phyloP scores from a whole-genome alignment of 1,140 invertebrate genomes.

The Lasioglossum baleicum region DNA sequence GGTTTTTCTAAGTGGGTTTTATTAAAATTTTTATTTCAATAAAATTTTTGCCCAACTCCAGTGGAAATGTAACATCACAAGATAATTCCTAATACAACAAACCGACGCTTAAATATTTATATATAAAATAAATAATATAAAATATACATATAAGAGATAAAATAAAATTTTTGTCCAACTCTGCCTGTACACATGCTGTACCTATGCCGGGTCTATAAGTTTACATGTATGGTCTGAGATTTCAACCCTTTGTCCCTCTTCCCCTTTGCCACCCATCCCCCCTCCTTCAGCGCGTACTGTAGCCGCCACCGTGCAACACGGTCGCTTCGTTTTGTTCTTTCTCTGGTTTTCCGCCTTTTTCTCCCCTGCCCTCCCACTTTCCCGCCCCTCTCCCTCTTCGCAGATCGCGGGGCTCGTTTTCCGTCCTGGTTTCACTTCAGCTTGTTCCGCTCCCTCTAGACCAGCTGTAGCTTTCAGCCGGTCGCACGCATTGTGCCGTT shows the following conservation, averaged over 20 bases:
- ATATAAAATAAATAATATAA: too few relatives aligned
- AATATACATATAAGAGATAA: too few relatives aligned
- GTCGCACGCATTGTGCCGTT: slow-evolving; percentile 53
- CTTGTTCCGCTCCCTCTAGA: slow-evolving; percentile 28
- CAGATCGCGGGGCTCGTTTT: background rate
- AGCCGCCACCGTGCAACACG: slow-evolving; percentile 8
- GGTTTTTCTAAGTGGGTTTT: too few relatives aligned
- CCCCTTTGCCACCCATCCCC: background rate
- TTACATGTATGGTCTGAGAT: background rate
- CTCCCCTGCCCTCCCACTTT: background rate
- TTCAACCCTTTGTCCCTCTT: slow-evolving; percentile 10
- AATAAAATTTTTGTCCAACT: too few relatives aligned
- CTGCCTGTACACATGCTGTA: too few relatives aligned
- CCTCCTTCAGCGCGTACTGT: too few relatives aligned
- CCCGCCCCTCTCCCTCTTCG: background rate
- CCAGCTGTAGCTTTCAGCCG: slow-evolving; percentile 32
- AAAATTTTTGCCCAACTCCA: too few relatives aligned
- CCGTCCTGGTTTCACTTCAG: background rate
- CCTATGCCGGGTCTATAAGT: too few relatives aligned
- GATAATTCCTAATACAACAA: too few relatives aligned
- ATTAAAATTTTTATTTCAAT: too few relatives aligned
- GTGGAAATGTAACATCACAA: too few relatives aligned
- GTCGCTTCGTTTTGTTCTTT: slow-evolving; percentile 9
- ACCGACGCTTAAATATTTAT: too few relatives aligned
- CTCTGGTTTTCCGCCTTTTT: slow-evolving; percentile 16